Base-by-base conservation (phyloP, 1,140 invertebrate genomes). In the Hormaphis cornu region DNA sequence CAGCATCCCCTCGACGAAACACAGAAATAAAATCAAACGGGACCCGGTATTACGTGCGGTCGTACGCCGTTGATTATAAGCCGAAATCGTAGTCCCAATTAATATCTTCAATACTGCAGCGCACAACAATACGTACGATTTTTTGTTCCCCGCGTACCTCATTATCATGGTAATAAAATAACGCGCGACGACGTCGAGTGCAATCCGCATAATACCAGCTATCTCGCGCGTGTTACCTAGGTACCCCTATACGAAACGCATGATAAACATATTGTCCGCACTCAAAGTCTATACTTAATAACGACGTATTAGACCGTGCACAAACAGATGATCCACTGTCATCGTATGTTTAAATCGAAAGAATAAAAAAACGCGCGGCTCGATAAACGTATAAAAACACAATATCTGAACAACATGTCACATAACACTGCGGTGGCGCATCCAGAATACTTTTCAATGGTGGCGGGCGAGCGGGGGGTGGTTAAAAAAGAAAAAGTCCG, bases 31-130 rank as follows among this genome's bases (percentile, higher is more conserved):
- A 58, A 58, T 58, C 40, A 58, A 58, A 58, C 35, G 54, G 33
- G 54, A 10, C 54, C 22, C 54, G 33, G 33, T 9, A 58, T 40
- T 37, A 58, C 54, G 54, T n/a, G n/a, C 33, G 35, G 54, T 40
- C 40, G 40, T 24, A 58, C 40, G 40, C 54, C 54, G 54, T 58
- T n/a, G n/a, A n/a, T 58, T 40, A 40, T 58, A 58, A 58, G 33
- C 54, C 54, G 52, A 54, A 33, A 54, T 30, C 14, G 54, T 9
- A 33, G 40, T 33, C 54, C 54, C 54, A 58, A 58, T 58, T 58
- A 58, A 54, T 54, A 35, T 54, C 35, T 54, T 33, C 37, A 37
- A 56, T 30, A 53, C 30, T 54, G 40, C 3, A 14, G 33, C n/a
- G 14, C 20, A 14, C 14, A 24, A 58, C 54, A 58, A 58, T 58